Conservation (phyloP, 2,797 vertebrate genomes). For the Gambelia wislizenii region DNA sequence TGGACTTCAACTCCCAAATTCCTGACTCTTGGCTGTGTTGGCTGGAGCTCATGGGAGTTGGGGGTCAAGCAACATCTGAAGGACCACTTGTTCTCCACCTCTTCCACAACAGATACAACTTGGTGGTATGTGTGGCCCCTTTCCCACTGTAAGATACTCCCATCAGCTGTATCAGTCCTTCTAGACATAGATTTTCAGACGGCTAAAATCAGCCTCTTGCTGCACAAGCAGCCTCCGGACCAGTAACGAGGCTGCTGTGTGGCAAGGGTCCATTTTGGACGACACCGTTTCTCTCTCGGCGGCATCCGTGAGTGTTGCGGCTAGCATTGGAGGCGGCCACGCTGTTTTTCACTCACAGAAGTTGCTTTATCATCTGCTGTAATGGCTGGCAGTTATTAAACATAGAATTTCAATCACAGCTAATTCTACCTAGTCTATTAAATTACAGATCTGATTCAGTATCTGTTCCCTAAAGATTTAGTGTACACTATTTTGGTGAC, state of each 20-base stretch:
- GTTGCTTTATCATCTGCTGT: too few relatives aligned
- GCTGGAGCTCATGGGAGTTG: neutral
- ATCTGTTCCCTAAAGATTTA: neutral
- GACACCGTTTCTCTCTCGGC: too few relatives aligned
- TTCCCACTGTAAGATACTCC: neutral
- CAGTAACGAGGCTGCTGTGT: too few relatives aligned
- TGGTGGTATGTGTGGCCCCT: neutral
- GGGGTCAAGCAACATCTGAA: neutral
- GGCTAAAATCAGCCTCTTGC: too few relatives aligned
- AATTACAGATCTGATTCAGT: neutral
- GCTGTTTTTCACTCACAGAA: too few relatives aligned
- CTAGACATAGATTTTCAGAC: neutral
- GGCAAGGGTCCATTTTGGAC: too few relatives aligned
- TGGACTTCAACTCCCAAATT: neutral
- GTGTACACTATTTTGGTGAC: neutral
- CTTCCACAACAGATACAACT: neutral
- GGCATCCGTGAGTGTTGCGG: too few relatives aligned
- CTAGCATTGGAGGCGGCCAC: too few relatives aligned
- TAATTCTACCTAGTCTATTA: neutral
- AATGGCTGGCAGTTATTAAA: neutral
- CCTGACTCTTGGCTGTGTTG: neutral
- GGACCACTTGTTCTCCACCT: neutral
- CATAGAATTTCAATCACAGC: neutral
- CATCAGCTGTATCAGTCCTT: neutral
- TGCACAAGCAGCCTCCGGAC: too few relatives aligned